Evolutionary conservation across 2,797 vertebrate species (phyloP).

Genomic region (Balearica regulorum): DNA sequence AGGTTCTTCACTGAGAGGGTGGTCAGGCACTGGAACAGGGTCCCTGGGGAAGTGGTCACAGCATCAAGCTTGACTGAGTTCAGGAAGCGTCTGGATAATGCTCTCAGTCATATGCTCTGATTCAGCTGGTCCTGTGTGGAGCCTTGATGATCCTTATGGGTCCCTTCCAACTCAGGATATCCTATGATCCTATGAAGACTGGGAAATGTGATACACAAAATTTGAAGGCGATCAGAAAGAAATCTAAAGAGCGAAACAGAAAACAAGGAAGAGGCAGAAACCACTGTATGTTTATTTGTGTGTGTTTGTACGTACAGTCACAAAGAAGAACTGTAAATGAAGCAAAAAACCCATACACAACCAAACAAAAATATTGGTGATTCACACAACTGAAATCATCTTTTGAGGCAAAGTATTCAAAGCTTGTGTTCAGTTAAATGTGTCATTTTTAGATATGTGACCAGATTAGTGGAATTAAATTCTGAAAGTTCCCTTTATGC

Average conservation of each 20-base stretch:
- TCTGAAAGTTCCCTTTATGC: background rate
- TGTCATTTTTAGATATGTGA: background rate
- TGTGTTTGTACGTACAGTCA: background rate
- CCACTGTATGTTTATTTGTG: background rate
- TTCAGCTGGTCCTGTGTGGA: too few relatives aligned
- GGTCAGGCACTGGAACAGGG: too few relatives aligned
- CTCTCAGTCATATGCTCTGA: too few relatives aligned
- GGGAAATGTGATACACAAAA: background rate
- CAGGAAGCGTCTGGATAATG: too few relatives aligned
- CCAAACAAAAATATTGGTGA: background rate
- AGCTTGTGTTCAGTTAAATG: background rate
- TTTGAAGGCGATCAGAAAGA: background rate
- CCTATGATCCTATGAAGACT: background rate
- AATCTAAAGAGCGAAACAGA: background rate
- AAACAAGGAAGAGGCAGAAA: background rate
- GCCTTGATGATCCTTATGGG: too few relatives aligned
- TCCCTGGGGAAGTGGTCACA: too few relatives aligned
- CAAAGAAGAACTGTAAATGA: background rate
- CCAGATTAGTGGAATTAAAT: background rate
- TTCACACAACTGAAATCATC: background rate
- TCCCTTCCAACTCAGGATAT: too few relatives aligned
- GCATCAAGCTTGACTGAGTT: too few relatives aligned
- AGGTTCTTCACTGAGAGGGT: too few relatives aligned
- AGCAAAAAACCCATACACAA: accelerated
- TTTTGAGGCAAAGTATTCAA: background rate